These are phyloP conservation scores for Brenthis daphne DNA, from an alignment of 2,888 invertebrate genomes.

Conservation along the genomic window DNA sequence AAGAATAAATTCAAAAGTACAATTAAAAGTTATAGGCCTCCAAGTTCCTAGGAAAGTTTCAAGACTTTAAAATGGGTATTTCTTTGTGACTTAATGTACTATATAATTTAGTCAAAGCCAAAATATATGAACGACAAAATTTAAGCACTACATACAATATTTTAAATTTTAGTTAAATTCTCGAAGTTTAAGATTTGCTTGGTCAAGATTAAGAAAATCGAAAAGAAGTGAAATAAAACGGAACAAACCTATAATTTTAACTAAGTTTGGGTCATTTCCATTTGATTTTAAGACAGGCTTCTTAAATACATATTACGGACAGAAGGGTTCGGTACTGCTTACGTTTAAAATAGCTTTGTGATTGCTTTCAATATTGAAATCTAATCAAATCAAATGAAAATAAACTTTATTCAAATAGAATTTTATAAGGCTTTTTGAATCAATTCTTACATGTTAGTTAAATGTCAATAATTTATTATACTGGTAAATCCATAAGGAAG, in stretches of 20 bases:
- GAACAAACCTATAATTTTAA: conserved; percentile 3
- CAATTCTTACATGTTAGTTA: too few relatives aligned
- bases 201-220: not conserved
- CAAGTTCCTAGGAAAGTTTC: conserved; percentile 6
- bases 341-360: not conserved
- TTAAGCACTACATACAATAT: not conserved
- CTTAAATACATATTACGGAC: conserved; percentile 12
- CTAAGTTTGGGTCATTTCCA: conserved; percentile 10
- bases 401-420: too few relatives aligned
- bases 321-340: conserved; percentile 1
- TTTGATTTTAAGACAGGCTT: conserved; percentile 21
- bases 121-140: not conserved
- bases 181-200: not conserved
- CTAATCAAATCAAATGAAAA: too few relatives aligned
- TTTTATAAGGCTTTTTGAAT: too few relatives aligned
- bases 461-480: too few relatives aligned
- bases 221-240: not conserved
- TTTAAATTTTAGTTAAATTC: not conserved
- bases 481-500: too few relatives aligned
- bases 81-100: not conserved
- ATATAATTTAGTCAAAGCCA: not conserved
- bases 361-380: too few relatives aligned
- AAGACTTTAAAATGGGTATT: conserved; percentile 1
- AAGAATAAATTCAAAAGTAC: conserved; percentile 7
- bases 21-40: conserved; percentile 18